Conservation (phyloP, 2,797 vertebrate species). For the Pelodytes ibericus region DNA sequence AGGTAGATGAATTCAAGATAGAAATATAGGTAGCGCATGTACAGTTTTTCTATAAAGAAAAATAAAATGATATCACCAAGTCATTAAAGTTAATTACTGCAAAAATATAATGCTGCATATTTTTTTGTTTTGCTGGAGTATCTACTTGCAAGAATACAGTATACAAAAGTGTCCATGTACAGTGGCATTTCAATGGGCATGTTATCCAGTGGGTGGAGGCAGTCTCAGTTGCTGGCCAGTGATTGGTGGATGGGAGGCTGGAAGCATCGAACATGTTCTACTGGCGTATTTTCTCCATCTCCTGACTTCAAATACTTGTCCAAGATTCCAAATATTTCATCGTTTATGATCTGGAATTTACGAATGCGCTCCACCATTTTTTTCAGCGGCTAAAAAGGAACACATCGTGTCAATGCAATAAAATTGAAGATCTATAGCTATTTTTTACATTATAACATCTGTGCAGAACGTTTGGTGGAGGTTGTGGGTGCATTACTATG, state of each 20-base stretch:
- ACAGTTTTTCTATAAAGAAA: conserved; percentile 57
- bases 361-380: conserved; percentile 98
- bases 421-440: too few species aligned
- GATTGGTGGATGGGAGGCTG: conserved; percentile 98
- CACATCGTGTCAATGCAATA: too few species aligned
- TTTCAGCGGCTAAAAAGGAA: conserved; percentile 84
- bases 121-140: too few species aligned
- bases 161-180: conserved; percentile 37
- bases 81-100: conserved; percentile 22
- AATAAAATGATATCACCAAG: conserved; percentile 51
- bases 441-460: too few species aligned
- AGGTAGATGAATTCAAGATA: conserved; percentile 71
- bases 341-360: conserved; percentile 94
- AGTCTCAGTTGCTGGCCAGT: conserved; percentile 88
- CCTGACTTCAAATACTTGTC: conserved; percentile 96
- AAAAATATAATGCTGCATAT: conserved; percentile 54
- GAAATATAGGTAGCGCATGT: conserved; percentile 76
- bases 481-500: too few species aligned
- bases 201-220: conserved; percentile 12
- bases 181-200: not conserved
- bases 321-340: conserved; percentile 93
- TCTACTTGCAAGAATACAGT: conserved; percentile 46
- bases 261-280: conserved; percentile 97
- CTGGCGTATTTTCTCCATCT: conserved; percentile 92
- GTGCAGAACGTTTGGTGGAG: too few species aligned